Percentiles rank a stretch among this genome's conserved stretches.
Conservation (phyloP, 2,888 invertebrate genomes). For the Diaperis boleti region DNA sequence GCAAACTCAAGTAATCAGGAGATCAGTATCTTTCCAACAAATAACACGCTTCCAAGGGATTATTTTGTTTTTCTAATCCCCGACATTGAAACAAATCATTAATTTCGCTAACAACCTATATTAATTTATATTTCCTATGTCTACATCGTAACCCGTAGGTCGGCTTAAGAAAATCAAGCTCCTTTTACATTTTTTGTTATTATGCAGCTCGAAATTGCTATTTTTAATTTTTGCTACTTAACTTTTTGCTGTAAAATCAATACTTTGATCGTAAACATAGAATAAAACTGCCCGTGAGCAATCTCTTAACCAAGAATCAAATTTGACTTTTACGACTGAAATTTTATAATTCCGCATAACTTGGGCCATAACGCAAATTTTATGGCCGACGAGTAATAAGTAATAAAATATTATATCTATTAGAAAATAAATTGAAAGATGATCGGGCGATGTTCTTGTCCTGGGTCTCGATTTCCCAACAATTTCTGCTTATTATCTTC, state of each 20-base stretch:
- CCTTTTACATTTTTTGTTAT: too few species aligned
- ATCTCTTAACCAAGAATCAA: conserved; percentile 14
- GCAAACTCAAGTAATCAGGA: too few species aligned
- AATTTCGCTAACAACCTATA: too few species aligned
- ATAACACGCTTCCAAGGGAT: too few species aligned
- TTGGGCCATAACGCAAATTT: conserved; percentile 27
- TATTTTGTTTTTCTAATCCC: too few species aligned
- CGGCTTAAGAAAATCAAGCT: too few species aligned
- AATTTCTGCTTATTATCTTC: conserved; percentile 21
- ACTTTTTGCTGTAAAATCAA: background rate
- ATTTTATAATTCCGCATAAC: conserved; percentile 31
- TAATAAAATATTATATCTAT: conserved; percentile 30
- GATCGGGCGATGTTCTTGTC: conserved; percentile 3
- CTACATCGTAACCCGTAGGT: too few species aligned
- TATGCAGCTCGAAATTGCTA: too few species aligned
- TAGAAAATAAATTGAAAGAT: conserved; percentile 34
- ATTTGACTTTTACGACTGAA: conserved; percentile 24
- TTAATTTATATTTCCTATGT: too few species aligned
- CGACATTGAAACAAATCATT: too few species aligned
- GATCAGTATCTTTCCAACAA: too few species aligned
- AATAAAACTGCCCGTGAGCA: conserved; percentile 10
- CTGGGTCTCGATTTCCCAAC: conserved; percentile 14
- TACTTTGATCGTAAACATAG: conserved; percentile 9
- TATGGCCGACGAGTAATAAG: conserved; percentile 9
- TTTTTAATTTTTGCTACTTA: too few species aligned